Conservation (phyloP, 2,797 vertebrate species). For the Percopsis omiscomaycus region DNA sequence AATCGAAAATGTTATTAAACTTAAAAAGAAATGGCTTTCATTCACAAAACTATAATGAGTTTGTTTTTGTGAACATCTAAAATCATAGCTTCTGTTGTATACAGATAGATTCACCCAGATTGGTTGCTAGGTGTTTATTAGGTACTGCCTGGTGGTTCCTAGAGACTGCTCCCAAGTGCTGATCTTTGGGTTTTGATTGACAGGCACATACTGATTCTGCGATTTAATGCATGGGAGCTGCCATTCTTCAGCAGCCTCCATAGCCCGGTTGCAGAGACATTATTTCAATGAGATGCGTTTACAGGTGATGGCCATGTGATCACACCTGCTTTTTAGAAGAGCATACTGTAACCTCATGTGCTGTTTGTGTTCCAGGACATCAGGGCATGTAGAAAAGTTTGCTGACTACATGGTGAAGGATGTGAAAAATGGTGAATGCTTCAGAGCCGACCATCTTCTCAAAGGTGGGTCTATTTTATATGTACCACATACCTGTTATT, state of each 20-base stretch:
- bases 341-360: neutral
- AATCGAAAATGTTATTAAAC: too few species aligned
- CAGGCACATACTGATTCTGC: constrained; percentile 70
- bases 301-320: neutral
- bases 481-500: neutral
- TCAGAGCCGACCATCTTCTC: constrained; percentile 95
- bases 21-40: too few species aligned
- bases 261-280: constrained; percentile 78
- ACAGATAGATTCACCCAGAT: too few species aligned
- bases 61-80: too few species aligned
- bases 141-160: constrained; percentile 70
- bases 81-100: too few species aligned
- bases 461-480: constrained; percentile 81
- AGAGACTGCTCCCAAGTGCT: constrained; percentile 62
- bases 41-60: too few species aligned
- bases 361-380: constrained; percentile 79
- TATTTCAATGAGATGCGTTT: neutral
- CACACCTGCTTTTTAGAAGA: too few species aligned
- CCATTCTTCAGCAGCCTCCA: constrained; percentile 57
- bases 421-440: constrained; percentile 96
- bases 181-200: constrained; percentile 65
- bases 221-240: constrained; percentile 73
- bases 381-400: constrained; percentile 98
- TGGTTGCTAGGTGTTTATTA: neutral
- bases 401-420: constrained; percentile 99